A percentile compares a stretch with the other conserved stretches of the same genome.
Conservation (phyloP, 2,888 invertebrate genomes). For the Linyphia triangularis region DNA sequence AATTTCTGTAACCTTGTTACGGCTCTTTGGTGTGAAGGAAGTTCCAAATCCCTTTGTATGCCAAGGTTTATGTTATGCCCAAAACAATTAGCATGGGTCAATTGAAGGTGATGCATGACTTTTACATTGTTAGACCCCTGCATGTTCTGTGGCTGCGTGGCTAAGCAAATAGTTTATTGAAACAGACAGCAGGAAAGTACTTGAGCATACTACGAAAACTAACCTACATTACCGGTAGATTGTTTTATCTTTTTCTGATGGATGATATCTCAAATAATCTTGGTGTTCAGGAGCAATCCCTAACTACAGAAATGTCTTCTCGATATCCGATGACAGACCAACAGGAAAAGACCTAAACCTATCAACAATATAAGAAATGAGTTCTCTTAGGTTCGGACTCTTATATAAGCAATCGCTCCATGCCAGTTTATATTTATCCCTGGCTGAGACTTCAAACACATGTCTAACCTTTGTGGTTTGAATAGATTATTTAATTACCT, state of each 20-base stretch:
- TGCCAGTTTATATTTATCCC: neutral
- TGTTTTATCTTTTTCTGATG: neutral
- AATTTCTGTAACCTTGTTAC: neutral
- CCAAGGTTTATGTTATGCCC: neutral
- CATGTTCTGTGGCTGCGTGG: neutral
- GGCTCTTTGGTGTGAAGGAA: neutral
- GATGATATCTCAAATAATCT: neutral
- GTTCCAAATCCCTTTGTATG: neutral
- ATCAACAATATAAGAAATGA: too few species aligned
- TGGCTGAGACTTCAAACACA: neutral
- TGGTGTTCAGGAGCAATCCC: neutral
- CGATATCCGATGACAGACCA: too few species aligned
- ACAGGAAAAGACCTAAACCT: too few species aligned
- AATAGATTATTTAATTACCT: too few species aligned
- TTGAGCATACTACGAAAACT: too few species aligned
- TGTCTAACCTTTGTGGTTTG: too few species aligned
- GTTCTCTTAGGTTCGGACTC: too few species aligned
- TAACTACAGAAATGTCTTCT: too few species aligned
- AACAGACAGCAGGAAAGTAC: too few species aligned
- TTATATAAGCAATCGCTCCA: too few species aligned
- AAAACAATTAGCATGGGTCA: neutral
- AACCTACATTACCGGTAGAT: too few species aligned
- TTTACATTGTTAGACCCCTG: conserved; percentile 13
- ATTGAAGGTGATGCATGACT: neutral
- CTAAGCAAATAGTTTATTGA: too few species aligned